Evolutionary conservation across 2,797 vertebrate species (phyloP).

Genomic region (Moxostoma hubbsi): DNA sequence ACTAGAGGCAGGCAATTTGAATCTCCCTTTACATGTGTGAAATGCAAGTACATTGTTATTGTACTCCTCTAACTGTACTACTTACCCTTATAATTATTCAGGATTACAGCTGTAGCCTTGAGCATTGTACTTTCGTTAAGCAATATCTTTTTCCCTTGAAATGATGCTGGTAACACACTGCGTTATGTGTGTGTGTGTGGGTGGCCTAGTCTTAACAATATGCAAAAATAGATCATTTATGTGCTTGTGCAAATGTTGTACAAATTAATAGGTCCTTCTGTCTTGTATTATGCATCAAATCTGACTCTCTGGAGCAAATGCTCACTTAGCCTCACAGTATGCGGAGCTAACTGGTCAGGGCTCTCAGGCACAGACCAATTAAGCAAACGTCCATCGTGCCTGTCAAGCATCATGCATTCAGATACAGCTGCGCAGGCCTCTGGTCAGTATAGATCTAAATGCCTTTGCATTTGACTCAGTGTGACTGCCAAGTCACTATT

Average conservation of each 20-base stretch:
- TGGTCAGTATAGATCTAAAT: constrained; percentile 27
- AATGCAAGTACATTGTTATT: too few relatives aligned
- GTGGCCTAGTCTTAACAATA: constrained; percentile 9
- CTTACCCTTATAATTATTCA: background rate
- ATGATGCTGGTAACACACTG: background rate
- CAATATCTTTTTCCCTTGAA: background rate
- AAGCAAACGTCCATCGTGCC: constrained; percentile 12
- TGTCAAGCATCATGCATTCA: constrained; percentile 8
- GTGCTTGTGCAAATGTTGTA: constrained; percentile 3
- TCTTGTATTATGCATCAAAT: constrained; percentile 22
- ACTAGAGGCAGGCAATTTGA: too few relatives aligned
- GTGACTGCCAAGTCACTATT: constrained; percentile 16
- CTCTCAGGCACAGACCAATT: constrained; percentile 28
- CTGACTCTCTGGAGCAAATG: constrained; percentile 12
- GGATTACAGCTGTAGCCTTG: background rate
- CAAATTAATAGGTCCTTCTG: constrained; percentile 21
- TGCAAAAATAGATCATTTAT: constrained; percentile 18
- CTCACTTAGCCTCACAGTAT: constrained; percentile 18
- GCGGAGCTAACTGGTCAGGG: constrained; percentile 18
- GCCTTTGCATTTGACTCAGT: constrained; percentile 7
- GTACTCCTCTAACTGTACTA: background rate
- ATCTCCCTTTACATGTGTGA: too few relatives aligned
- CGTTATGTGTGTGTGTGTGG: background rate
- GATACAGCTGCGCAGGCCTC: background rate
- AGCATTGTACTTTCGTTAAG: background rate